A percentile compares a stretch with the other conserved stretches of the same genome.
Conservation (phyloP, 1,140 invertebrate species). For the Drosophila mayri region DNA sequence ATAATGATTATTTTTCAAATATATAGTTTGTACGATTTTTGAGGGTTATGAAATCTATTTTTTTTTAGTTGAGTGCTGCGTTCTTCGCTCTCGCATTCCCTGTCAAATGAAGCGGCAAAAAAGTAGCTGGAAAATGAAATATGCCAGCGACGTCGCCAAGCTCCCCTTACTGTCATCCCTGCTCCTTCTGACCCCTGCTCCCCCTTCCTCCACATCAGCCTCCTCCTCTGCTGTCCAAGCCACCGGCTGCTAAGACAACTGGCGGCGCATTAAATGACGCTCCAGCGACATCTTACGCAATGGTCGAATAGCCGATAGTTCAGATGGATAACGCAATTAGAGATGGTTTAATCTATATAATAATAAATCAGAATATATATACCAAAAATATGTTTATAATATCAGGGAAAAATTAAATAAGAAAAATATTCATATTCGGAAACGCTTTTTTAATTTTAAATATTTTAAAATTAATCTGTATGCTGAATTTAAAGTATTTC, state of each 20-base stretch:
- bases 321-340: slow-evolving; percentile 5
- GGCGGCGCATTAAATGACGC: slow-evolving; percentile 83
- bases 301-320: slow-evolving; percentile 55
- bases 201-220: background rate
- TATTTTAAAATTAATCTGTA: too few relatives aligned
- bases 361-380: too few relatives aligned
- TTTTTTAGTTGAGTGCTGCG: background rate
- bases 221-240: slow-evolving; percentile 1
- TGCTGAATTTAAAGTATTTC: background rate
- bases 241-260: slow-evolving; percentile 69
- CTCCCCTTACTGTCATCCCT: slow-evolving; percentile 14
- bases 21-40: too few relatives aligned
- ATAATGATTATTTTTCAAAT: too few relatives aligned
- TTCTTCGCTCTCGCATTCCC: slow-evolving; percentile 21
- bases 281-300: slow-evolving; percentile 82
- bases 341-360: slow-evolving; percentile 6
- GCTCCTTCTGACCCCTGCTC: background rate
- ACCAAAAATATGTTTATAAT: background rate
- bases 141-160: slow-evolving; percentile 74
- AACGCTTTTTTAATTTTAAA: background rate
- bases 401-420: background rate
- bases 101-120: slow-evolving; percentile 84
- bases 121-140: slow-evolving; percentile 82
- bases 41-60: too few relatives aligned
- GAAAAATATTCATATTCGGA: too few relatives aligned